Evolutionary conservation across 1,140 invertebrate genomes (phyloP).

Genomic region (Drosophila asahinai): DNA sequence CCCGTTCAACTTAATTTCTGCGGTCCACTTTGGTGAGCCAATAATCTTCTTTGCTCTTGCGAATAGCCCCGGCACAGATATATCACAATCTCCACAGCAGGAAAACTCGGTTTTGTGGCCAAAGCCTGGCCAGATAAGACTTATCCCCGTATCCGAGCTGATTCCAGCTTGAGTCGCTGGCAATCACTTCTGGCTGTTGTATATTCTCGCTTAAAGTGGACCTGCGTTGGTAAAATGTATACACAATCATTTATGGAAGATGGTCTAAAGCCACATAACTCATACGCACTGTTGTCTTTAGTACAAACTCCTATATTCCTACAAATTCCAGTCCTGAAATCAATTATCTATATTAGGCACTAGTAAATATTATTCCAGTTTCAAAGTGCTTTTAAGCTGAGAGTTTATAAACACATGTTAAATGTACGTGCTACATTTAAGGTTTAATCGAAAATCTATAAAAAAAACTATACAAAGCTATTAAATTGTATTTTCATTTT

Average conservation of each 20-base stretch:
- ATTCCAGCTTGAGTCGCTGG: not conserved
- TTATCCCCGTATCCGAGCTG: not conserved
- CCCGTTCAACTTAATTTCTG: conserved; percentile 62
- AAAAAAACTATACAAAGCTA: not conserved
- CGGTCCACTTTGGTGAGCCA: conserved; percentile 26
- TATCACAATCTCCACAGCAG: conserved; percentile 4
- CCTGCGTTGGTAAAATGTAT: not conserved
- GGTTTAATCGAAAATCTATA: no score
- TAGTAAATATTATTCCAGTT: not conserved
- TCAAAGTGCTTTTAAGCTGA: no score
- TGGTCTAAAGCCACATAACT: not conserved
- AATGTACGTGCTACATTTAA: not conserved
- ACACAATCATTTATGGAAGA: not conserved
- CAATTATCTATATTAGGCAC: not conserved
- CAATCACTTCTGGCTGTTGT: not conserved
- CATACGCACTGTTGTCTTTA: not conserved
- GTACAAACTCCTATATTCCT: not conserved
- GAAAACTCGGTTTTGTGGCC: conserved; percentile 12
- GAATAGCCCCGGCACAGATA: conserved; percentile 12
- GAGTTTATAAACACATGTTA: not conserved
- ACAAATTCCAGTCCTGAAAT: not conserved
- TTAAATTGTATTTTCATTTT: no score
- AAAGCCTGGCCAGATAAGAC: not conserved
- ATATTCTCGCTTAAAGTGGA: not conserved
- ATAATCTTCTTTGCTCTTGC: conserved; percentile 37